Evolutionary conservation across 2,888 invertebrate genomes (phyloP).

Genomic region (Caenorhabditis uteleia): DNA sequence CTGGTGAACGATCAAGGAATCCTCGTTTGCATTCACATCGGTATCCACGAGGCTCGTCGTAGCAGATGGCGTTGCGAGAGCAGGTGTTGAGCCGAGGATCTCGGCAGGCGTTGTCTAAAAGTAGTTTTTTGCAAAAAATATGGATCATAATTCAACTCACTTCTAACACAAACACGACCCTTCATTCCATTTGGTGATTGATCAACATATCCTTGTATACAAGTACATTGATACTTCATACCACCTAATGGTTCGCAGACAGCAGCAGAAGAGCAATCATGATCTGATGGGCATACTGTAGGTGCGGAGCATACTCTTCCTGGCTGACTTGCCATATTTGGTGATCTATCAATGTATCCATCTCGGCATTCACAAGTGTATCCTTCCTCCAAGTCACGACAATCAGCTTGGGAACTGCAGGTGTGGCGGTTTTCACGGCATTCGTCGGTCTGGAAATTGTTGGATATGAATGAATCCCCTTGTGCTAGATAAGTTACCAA

Average conservation of each 20-base stretch:
- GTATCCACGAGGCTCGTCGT: slow-evolving; percentile 62
- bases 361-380: slow-evolving; percentile 69
- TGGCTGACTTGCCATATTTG: slow-evolving; percentile 66
- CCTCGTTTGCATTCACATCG: slow-evolving; percentile 68
- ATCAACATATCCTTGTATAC: slow-evolving; percentile 68
- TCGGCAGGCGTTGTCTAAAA: slow-evolving; percentile 66
- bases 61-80: slow-evolving; percentile 68
- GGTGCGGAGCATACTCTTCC: slow-evolving; percentile 67
- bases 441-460: slow-evolving; percentile 52
- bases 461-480: not conserved
- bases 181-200: slow-evolving; percentile 59
- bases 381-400: slow-evolving; percentile 68
- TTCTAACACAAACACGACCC: slow-evolving; percentile 66
- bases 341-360: slow-evolving; percentile 68
- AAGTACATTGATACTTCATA: slow-evolving; percentile 66
- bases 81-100: slow-evolving; percentile 68
- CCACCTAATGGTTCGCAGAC: slow-evolving; percentile 69
- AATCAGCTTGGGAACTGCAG: slow-evolving; percentile 67
- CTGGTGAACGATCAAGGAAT: slow-evolving; percentile 64
- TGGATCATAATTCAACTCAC: slow-evolving; percentile 30
- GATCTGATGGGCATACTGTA: slow-evolving; percentile 68
- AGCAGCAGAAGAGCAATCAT: slow-evolving; percentile 68
- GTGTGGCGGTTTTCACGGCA: slow-evolving; percentile 63
- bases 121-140: not conserved
- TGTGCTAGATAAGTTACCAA: slow-evolving; percentile 17